Percentiles rank a stretch among this genome's conserved stretches.
Evolutionary conservation across 1,140 invertebrate genomes (phyloP).

Genomic region (Polyergus mexicanus): DNA sequence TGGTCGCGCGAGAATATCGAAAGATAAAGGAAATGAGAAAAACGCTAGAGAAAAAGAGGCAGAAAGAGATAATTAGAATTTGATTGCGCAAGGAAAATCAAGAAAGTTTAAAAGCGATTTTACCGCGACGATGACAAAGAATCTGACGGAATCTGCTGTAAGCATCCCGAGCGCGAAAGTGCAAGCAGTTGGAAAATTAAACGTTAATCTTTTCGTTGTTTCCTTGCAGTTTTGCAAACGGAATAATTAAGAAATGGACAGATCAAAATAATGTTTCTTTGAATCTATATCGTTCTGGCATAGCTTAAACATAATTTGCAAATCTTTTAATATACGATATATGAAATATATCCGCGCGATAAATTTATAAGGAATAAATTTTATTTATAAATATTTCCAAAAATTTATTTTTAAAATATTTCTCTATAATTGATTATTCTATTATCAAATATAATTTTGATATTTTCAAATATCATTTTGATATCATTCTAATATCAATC

Average conservation of each 20-base stretch:
- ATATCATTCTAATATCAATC: background rate
- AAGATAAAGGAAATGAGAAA: background rate
- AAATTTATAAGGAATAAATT: background rate
- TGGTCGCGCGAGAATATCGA: background rate
- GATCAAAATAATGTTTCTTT: background rate
- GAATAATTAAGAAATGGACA: too few relatives aligned
- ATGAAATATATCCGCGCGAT: background rate
- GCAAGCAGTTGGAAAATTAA: background rate
- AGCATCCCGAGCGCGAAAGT: constrained; percentile 7
- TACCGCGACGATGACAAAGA: constrained; percentile 19
- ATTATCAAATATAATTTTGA: too few relatives aligned
- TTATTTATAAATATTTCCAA: background rate
- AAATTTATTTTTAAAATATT: background rate
- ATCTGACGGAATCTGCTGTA: constrained; percentile 37
- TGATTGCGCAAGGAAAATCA: constrained; percentile 25
- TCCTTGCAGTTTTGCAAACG: background rate
- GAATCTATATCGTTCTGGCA: background rate
- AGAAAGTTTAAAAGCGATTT: constrained; percentile 21
- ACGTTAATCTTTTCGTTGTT: constrained; percentile 26
- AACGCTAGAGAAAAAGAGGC: background rate
- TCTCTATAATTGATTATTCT: background rate
- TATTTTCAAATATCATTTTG: too few relatives aligned
- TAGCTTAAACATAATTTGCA: background rate
- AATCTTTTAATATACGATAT: background rate
- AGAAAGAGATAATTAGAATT: constrained; percentile 1